Conservation (phyloP, 2,113 vertebrate species). For the Hippocampus zosterae region DNA sequence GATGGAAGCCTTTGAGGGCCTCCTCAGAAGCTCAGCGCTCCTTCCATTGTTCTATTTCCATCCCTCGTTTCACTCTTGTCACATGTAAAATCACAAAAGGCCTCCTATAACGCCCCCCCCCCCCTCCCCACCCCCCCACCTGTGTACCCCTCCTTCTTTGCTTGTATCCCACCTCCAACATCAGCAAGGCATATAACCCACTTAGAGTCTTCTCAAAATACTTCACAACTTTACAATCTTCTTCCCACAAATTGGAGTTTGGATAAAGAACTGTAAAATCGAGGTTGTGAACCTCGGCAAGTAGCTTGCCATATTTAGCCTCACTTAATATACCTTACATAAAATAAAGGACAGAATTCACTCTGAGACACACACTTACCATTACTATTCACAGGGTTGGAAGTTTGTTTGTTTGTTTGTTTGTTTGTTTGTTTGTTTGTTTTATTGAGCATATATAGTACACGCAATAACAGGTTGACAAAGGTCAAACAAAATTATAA, state of each 20-base stretch:
- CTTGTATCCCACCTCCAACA: constrained; percentile 48
- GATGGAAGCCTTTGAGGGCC: constrained; percentile 74
- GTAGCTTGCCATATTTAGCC: constrained; percentile 37
- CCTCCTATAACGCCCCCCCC: constrained; percentile 45
- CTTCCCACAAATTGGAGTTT: constrained; percentile 46
- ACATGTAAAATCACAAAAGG: constrained; percentile 75
- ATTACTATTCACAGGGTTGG: background rate
- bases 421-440: no score
- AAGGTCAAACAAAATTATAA: no score
- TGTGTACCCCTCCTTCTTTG: constrained; percentile 23
- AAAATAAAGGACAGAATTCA: background rate
- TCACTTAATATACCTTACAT: background rate
- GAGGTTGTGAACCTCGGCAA: constrained; percentile 54
- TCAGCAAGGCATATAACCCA: constrained; percentile 66
- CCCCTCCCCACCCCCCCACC: constrained; percentile 14
- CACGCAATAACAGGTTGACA: no score
- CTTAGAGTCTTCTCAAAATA: constrained; percentile 68
- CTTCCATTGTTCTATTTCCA: constrained; percentile 76
- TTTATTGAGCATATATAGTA: no score
- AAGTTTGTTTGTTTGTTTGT: no score
- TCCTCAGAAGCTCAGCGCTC: constrained; percentile 71
- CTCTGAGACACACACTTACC: background rate
- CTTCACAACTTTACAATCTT: constrained; percentile 62
- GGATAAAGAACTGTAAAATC: constrained; percentile 42
- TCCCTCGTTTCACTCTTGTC: constrained; percentile 70